A percentile compares a stretch with the other conserved stretches of the same genome.
These are phyloP conservation scores for Zaprionus camerounensis DNA, from an alignment of 1,140 invertebrate genomes.

Conservation along the genomic window DNA sequence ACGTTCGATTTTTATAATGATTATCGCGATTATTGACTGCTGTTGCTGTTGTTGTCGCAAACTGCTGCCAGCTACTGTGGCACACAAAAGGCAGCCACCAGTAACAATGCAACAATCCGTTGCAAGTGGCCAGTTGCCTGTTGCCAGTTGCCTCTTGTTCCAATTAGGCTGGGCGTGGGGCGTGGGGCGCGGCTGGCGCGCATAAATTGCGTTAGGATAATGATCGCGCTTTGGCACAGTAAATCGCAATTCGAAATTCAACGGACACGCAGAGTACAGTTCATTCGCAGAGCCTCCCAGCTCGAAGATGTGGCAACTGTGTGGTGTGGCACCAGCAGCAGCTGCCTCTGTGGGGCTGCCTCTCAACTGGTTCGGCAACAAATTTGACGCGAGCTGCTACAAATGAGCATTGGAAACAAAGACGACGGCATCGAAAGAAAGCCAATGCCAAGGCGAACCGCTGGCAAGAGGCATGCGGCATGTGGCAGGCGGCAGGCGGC, in stretches of 20 bases:
- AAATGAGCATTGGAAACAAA: slow-evolving; percentile 61
- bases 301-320: slow-evolving; percentile 52
- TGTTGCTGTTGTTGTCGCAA: slow-evolving; percentile 48
- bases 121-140: slow-evolving; percentile 38
- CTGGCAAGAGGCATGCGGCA: not conserved
- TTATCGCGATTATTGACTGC: slow-evolving; percentile 71
- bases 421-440: slow-evolving; percentile 17
- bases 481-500: not conserved
- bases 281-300: slow-evolving; percentile 57
- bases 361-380: slow-evolving; percentile 77
- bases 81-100: slow-evolving; percentile 27
- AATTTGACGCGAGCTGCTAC: slow-evolving; percentile 76
- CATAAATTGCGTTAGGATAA: slow-evolving; percentile 84
- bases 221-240: slow-evolving; percentile 82
- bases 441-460: slow-evolving; percentile 39
- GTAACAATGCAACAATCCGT: slow-evolving; percentile 61
- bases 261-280: slow-evolving; percentile 74
- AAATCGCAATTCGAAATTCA: slow-evolving; percentile 77
- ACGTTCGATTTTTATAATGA: slow-evolving; percentile 68
- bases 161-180: slow-evolving; percentile 79
- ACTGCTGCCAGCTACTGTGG: slow-evolving; percentile 27
- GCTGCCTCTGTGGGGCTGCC: slow-evolving; percentile 31
- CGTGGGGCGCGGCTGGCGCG: slow-evolving; percentile 70
- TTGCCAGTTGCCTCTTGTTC: slow-evolving; percentile 52
- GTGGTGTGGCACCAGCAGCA: too few relatives aligned